Evolutionary conservation across 2,797 vertebrate species (phyloP), one percentile per base, ranked within the genome.

Genomic region (Cossypha niveicapilla): DNA sequence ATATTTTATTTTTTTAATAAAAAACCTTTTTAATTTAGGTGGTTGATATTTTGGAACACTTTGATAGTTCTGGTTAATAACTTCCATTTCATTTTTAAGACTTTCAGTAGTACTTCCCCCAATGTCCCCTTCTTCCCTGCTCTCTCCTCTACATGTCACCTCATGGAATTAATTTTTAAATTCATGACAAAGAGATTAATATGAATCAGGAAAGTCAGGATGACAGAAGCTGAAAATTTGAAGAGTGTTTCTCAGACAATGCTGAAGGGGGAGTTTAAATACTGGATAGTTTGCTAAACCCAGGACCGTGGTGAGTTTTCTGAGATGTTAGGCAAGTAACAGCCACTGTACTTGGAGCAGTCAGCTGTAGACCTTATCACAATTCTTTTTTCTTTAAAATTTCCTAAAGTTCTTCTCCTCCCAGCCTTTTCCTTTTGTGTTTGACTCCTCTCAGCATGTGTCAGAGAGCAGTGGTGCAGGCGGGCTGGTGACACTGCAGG

Each of bases 371-470:
- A 27, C 13, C 47, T 62, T 54, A 32, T 51, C 67, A 50, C n/a
- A 51, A 7, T 44, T 50, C 37, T 61, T 60, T 87, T 90, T 74
- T 35, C 70, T 72, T 74, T 91, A 70, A 89, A 89, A 89, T 72
- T 93, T 87, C 60, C 45, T 66, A 18, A 76, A 75, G 34, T 39
- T 71, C 57, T 39, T 71, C 57, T 84, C 66, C 34, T 75, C 44
- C 45, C 37, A 60, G 54, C 15, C 61, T 90, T 87, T 94, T 88
- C 12, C 77, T 95, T 95, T 86, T 61, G 66, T 88, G 54, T 89
- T 91, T 91, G 75, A 82, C 71, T 91, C 13, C 41, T 89, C 62
- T 92, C 94, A 93, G 94, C 74, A 19, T 28, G 53, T 87, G 72
- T 53, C 16, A 0, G 44, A 90, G 84, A 85, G 74, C 73, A 77